Percentiles rank a stretch among this genome's conserved stretches.
phyloP scores from a whole-genome alignment of 2,113 vertebrate genomes.

The Heterocephalus glaber region DNA sequence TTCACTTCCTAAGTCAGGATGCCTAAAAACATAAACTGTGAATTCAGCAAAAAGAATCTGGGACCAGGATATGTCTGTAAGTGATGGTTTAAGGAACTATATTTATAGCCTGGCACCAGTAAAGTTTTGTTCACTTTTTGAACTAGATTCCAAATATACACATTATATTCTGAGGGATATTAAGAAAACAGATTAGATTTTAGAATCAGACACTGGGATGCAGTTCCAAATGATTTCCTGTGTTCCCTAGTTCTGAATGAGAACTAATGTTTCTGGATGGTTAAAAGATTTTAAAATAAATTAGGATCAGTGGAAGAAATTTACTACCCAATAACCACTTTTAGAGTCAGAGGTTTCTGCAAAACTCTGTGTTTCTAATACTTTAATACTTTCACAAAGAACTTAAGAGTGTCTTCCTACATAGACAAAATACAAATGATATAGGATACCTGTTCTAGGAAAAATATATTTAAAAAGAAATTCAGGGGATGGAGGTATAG shows the following conservation, averaged over 20 bases:
- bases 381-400: neutral
- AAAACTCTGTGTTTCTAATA: slow-evolving; percentile 37
- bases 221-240: slow-evolving; percentile 17
- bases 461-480: slow-evolving; percentile 45
- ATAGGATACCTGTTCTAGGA: neutral
- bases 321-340: slow-evolving; percentile 9
- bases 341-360: neutral
- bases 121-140: slow-evolving; percentile 62
- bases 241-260: slow-evolving; percentile 20
- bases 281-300: slow-evolving; percentile 42
- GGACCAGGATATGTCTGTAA: slow-evolving; percentile 47
- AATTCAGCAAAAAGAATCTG: slow-evolving; percentile 61
- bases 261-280: neutral
- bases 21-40: slow-evolving; percentile 53
- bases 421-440: neutral
- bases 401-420: neutral
- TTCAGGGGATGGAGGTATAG: neutral
- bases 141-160: slow-evolving; percentile 56
- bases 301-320: neutral
- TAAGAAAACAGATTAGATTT: slow-evolving; percentile 55
- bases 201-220: slow-evolving; percentile 42
- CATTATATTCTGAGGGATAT: neutral
- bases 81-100: slow-evolving; percentile 41
- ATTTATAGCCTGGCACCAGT: slow-evolving; percentile 53
- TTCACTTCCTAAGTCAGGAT: slow-evolving; percentile 53